Conservation (phyloP, 2,797 vertebrate genomes). For the Babyrousa celebensis region DNA sequence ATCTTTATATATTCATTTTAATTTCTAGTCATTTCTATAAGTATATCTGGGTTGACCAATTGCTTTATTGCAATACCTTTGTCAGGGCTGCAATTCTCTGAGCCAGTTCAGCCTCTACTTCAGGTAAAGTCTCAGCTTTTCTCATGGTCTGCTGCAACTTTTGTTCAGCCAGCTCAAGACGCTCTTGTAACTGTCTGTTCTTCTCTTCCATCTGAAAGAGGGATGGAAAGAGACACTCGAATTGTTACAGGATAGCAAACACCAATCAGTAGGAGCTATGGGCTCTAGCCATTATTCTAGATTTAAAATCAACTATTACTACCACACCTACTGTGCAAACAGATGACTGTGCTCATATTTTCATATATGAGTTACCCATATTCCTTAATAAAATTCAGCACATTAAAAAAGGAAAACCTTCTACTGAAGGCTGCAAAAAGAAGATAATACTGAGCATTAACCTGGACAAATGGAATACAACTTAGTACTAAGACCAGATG, state of each 20-base stretch:
- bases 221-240: background rate
- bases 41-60: background rate
- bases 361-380: background rate
- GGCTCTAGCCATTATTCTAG: background rate
- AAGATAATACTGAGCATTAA: constrained; percentile 8
- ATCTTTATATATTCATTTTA: background rate
- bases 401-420: background rate
- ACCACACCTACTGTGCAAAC: background rate
- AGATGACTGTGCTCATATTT: background rate
- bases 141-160: constrained; percentile 99
- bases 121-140: constrained; percentile 98
- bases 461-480: background rate
- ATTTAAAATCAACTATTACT: background rate
- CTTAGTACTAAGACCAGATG: background rate
- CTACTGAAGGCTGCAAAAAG: background rate
- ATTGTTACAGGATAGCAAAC: background rate
- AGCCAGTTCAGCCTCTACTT: constrained; percentile 99
- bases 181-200: constrained; percentile 98
- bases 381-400: background rate
- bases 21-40: background rate
- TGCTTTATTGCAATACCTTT: constrained; percentile 93
- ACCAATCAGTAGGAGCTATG: background rate
- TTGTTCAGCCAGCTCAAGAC: constrained; percentile 98
- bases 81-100: constrained; percentile 99
- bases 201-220: constrained; percentile 97